phyloP scores from a whole-genome alignment of 2,797 vertebrate species.

The Urophycis tenuis region DNA sequence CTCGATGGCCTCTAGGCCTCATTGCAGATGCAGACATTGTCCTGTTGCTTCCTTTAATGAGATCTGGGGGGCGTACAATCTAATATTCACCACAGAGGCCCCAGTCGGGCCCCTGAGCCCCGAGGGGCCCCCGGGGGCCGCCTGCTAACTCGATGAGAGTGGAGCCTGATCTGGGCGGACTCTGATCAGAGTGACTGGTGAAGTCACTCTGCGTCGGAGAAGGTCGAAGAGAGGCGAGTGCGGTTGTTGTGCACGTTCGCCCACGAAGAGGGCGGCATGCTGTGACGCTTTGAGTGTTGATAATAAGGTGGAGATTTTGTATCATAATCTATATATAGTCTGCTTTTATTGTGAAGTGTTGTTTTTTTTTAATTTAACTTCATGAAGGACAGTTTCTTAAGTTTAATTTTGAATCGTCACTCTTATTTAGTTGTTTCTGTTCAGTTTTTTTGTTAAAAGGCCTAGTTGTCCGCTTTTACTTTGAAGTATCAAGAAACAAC shows the following conservation, averaged over 20 bases:
- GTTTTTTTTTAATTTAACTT: not conserved
- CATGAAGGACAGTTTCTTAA: not conserved
- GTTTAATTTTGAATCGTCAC: not conserved
- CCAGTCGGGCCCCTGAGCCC: constrained; percentile 53
- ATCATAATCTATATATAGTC: constrained; percentile 19
- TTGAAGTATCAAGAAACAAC: not conserved
- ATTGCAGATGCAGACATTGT: constrained; percentile 65
- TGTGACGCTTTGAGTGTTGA: not conserved
- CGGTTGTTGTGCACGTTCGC: constrained; percentile 13
- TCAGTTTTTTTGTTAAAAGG: no score
- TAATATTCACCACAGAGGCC: constrained; percentile 65
- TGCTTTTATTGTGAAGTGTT: not conserved
- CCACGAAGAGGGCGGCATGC: not conserved
- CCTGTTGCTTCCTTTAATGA: constrained; percentile 70
- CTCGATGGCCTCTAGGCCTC: constrained; percentile 55
- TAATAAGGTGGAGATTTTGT: not conserved
- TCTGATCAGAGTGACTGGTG: constrained; percentile 49
- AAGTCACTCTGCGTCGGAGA: constrained; percentile 37
- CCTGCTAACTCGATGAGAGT: constrained; percentile 61
- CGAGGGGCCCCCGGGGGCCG: constrained; percentile 49
- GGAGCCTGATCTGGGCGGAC: constrained; percentile 57
- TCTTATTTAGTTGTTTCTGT: not conserved
- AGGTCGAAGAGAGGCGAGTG: constrained; percentile 17
- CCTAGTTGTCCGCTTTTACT: not conserved
- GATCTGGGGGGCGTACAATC: constrained; percentile 69